Conservation (phyloP, 2,888 invertebrate genomes). For the Lamproptera curius region DNA sequence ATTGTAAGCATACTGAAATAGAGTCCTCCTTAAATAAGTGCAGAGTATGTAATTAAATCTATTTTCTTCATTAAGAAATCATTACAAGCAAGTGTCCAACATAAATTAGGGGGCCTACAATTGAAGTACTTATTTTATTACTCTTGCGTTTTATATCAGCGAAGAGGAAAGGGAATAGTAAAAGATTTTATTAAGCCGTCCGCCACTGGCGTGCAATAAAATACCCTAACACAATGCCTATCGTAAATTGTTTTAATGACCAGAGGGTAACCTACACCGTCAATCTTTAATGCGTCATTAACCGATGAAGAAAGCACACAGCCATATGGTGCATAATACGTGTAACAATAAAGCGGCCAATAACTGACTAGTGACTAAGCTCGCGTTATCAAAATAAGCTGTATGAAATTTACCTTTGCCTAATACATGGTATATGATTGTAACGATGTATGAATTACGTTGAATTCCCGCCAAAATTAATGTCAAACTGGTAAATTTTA, state of each 20-base stretch:
- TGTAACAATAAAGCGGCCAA: conserved; percentile 30
- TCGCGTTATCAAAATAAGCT: conserved; percentile 26
- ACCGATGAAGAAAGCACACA: conserved; percentile 30
- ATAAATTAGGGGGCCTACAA: conserved; percentile 18
- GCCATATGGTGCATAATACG: conserved; percentile 30
- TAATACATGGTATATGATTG: background rate
- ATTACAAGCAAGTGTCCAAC: conserved; percentile 12
- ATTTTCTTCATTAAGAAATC: conserved; percentile 8
- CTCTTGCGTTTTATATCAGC: conserved; percentile 17
- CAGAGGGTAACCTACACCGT: conserved; percentile 27
- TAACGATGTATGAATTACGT: background rate
- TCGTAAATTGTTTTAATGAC: conserved; percentile 39
- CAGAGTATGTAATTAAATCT: too few relatives aligned
- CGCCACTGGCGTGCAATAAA: conserved; percentile 31
- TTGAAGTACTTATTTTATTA: conserved; percentile 23
- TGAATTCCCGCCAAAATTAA: conserved; percentile 31
- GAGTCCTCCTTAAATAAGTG: too few relatives aligned
- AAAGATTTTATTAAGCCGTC: conserved; percentile 36
- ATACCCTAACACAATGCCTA: conserved; percentile 32
- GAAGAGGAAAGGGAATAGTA: conserved; percentile 27
- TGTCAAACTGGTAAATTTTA: conserved; percentile 29
- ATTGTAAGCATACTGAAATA: too few relatives aligned
- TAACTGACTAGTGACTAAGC: conserved; percentile 23
- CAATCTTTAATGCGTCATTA: conserved; percentile 32
- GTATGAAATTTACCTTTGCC: conserved; percentile 15